phyloP scores from a whole-genome alignment of 2,888 invertebrate genomes.

The Ypsolopha scabrella region DNA sequence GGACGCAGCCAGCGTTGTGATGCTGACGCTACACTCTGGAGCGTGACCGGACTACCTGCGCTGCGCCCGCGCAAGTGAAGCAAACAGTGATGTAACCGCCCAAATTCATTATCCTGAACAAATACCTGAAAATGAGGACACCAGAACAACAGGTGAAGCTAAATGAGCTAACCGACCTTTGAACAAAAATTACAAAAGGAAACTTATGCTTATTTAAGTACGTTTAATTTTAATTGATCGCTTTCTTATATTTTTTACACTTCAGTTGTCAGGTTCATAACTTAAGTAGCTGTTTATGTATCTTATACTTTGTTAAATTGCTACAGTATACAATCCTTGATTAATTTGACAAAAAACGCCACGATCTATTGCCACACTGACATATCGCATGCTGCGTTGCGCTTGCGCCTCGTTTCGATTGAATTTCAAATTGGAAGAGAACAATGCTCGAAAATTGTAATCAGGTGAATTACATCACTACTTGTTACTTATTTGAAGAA shows the following conservation, averaged over 20 bases:
- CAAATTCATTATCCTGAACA: conserved; percentile 41
- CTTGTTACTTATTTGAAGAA: conserved; percentile 21
- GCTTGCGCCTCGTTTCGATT: conserved; percentile 33
- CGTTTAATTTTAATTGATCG: too few relatives aligned
- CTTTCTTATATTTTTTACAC: too few relatives aligned
- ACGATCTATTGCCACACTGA: conserved; percentile 34
- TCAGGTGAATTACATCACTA: conserved; percentile 30
- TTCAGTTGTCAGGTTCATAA: too few relatives aligned
- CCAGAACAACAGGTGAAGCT: conserved; percentile 8
- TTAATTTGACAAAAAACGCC: conserved; percentile 11
- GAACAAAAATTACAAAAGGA: too few relatives aligned
- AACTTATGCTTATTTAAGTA: too few relatives aligned
- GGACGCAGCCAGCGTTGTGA: conserved; percentile 31
- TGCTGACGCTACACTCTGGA: conserved; percentile 61
- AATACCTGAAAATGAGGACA: background rate
- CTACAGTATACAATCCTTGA: background rate
- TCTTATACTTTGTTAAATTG: background rate
- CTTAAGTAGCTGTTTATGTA: too few relatives aligned
- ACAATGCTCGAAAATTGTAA: conserved; percentile 35
- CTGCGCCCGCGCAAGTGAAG: conserved; percentile 15
- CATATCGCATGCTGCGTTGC: conserved; percentile 46
- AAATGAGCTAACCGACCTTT: background rate
- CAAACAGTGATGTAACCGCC: conserved; percentile 41
- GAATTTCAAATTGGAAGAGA: conserved; percentile 47
- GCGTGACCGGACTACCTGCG: conserved; percentile 48